Evolutionary conservation across 2,888 invertebrate species (phyloP).

Genomic region (Anoncus sp.): DNA sequence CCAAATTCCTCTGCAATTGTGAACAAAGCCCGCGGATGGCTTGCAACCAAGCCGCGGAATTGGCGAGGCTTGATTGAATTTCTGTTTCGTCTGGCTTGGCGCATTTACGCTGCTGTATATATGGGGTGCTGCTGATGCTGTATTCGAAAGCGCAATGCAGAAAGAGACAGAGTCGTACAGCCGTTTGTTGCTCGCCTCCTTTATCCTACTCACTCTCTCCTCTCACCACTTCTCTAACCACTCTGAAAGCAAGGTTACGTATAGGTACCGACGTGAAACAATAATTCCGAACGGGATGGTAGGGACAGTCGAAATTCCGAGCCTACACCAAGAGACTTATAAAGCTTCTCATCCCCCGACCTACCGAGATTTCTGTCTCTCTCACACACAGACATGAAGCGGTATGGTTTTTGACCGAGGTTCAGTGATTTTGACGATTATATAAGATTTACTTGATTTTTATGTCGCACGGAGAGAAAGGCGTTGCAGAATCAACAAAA

Average conservation of each 20-base stretch:
- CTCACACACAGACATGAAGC: neutral
- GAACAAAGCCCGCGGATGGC: constrained; percentile 59
- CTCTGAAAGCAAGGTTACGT: constrained; percentile 13
- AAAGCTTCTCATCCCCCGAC: constrained; percentile 1
- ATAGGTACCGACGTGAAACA: constrained; percentile 55
- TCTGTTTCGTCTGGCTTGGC: constrained; percentile 60
- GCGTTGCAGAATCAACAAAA: too few species aligned
- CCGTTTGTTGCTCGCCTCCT: constrained; percentile 56
- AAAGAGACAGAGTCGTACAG: constrained; percentile 15
- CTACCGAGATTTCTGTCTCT: constrained; percentile 15
- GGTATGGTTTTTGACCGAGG: too few species aligned
- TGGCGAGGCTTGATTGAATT: constrained; percentile 63
- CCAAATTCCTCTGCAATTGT: constrained; percentile 42
- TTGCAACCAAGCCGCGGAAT: constrained; percentile 48
- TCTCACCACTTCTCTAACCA: constrained; percentile 18
- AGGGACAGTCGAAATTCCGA: constrained; percentile 42
- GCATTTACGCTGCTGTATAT: constrained; percentile 64
- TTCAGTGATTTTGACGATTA: too few species aligned
- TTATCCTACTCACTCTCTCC: constrained; percentile 37
- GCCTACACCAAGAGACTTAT: constrained; percentile 24
- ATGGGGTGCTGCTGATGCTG: constrained; percentile 38
- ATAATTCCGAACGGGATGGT: constrained; percentile 50
- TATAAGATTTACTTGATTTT: too few species aligned
- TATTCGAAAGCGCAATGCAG: constrained; percentile 31
- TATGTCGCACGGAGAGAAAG: too few species aligned